Evolutionary conservation across 2,888 invertebrate genomes (phyloP), one percentile per base, ranked within the genome.

Genomic region (Micoletzkya japonica): DNA sequence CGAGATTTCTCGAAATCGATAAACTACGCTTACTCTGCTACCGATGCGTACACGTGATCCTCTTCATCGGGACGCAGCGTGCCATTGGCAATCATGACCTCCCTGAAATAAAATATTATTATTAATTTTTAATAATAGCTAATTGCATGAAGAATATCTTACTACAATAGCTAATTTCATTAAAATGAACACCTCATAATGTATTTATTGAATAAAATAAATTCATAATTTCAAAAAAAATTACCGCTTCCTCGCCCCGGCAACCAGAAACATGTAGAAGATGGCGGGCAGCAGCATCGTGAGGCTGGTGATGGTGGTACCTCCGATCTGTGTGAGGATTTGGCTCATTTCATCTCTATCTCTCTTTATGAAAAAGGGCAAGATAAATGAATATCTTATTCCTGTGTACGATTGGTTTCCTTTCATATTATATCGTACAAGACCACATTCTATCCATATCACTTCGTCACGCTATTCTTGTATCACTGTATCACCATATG

Each of bases 201-300:
- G 44, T 10, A 20, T 7, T 7, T 54, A 54, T 54, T 24, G 54
- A 54, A 10, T 24, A n/a, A 24, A 26, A n/a, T 54, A 7, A 14
- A 39, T 17, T 39, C 52, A 36, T 61, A 28, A 75, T n/a, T 4
- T n/a, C n/a, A n/a, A n/a, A n/a, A 70, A 58, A 3, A 72, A 72
- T 28, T 72, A 68, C 67, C 77, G 52, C 54, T 76, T 78, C 60
- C 73, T 73, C 2, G 70, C 52, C 14, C 76, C 73, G 10, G 77
- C 76, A 32, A 75, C 74, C 68, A 79, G 69, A 71, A 72, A 79
- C 7, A 78, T 69, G 72, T 75, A 76, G 73, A 79, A 79, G 37
- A 79, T 67, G 39, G 73, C 71, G 2, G 79, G 79, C 0, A 79
- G 66, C n/a, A 79, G 37, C 77, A 79, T 78, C 0, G 78, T 78